phyloP scores from a whole-genome alignment of 2,888 invertebrate genomes.

The Eustalomyia histrio region DNA sequence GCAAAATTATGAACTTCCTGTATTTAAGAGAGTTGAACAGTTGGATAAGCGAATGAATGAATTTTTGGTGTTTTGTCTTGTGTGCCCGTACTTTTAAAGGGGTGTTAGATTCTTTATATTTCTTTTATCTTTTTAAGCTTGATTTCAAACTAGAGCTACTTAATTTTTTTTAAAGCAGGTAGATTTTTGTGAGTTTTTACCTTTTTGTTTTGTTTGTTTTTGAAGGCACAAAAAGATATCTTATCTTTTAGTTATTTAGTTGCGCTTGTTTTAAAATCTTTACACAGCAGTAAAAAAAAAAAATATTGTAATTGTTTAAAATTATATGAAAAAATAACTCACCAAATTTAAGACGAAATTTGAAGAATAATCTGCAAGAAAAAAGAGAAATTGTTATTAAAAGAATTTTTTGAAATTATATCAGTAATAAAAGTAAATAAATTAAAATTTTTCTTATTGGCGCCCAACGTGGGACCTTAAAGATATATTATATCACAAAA shows the following conservation, averaged over 20 bases:
- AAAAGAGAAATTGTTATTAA: not conserved
- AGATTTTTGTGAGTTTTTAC: not conserved
- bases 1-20: constrained; percentile 58
- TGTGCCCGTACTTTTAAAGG: not conserved
- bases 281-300: too few relatives aligned
- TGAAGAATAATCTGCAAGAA: not conserved
- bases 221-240: not conserved
- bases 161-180: constrained; percentile 25
- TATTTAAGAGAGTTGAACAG: not conserved
- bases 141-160: constrained; percentile 23
- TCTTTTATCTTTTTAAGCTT: constrained; percentile 37
- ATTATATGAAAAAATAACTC: not conserved
- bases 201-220: too few relatives aligned
- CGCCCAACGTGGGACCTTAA: too few relatives aligned
- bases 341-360: not conserved
- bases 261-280: not conserved
- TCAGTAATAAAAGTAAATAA: too few relatives aligned
- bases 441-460: too few relatives aligned
- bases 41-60: constrained; percentile 15
- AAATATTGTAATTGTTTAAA: too few relatives aligned
- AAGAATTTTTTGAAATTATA: too few relatives aligned
- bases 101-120: constrained; percentile 15
- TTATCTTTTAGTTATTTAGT: not conserved
- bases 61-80: constrained; percentile 12
- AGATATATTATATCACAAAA: too few relatives aligned